Evolutionary conservation across 2,797 vertebrate species (phyloP).

Genomic region (Chromis chromis): DNA sequence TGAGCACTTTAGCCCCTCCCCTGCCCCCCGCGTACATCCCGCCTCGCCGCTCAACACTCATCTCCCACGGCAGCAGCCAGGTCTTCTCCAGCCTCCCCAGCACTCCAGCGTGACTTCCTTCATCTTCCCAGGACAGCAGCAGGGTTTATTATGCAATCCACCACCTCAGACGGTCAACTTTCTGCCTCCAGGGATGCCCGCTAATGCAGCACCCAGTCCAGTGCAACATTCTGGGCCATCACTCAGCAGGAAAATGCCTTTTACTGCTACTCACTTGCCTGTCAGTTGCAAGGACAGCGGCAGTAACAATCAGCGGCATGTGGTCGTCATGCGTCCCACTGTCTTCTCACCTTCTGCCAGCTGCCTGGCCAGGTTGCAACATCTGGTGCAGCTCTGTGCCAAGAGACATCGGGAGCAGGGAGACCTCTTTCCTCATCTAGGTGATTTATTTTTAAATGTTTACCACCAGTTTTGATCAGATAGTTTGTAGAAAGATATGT

Average conservation of each 20-base stretch:
- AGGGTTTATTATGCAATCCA: constrained; percentile 96
- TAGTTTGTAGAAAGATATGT: not conserved
- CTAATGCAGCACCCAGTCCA: constrained; percentile 87
- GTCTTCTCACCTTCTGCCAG: constrained; percentile 91
- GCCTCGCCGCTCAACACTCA: constrained; percentile 84
- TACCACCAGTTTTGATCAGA: constrained; percentile 1
- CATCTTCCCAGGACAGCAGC: constrained; percentile 85
- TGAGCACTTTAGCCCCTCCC: constrained; percentile 96
- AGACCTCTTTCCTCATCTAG: constrained; percentile 97
- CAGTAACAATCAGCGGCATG: constrained; percentile 82
- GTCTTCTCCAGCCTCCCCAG: constrained; percentile 84
- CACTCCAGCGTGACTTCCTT: constrained; percentile 85
- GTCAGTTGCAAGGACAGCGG: constrained; percentile 81
- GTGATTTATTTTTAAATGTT: constrained; percentile 80
- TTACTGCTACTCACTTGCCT: constrained; percentile 81
- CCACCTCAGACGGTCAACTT: constrained; percentile 94
- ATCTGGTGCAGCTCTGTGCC: constrained; percentile 96
- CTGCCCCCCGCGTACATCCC: constrained; percentile 83
- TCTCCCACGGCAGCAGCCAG: constrained; percentile 81
- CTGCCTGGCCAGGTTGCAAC: constrained; percentile 94
- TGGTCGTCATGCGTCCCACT: constrained; percentile 92
- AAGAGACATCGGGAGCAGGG: constrained; percentile 91
- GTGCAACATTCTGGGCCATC: constrained; percentile 88
- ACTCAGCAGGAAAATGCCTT: constrained; percentile 89
- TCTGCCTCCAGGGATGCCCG: constrained; percentile 91